Base-by-base conservation (phyloP, 2,113 vertebrate species). In the Lichenostomus cassidix region DNA sequence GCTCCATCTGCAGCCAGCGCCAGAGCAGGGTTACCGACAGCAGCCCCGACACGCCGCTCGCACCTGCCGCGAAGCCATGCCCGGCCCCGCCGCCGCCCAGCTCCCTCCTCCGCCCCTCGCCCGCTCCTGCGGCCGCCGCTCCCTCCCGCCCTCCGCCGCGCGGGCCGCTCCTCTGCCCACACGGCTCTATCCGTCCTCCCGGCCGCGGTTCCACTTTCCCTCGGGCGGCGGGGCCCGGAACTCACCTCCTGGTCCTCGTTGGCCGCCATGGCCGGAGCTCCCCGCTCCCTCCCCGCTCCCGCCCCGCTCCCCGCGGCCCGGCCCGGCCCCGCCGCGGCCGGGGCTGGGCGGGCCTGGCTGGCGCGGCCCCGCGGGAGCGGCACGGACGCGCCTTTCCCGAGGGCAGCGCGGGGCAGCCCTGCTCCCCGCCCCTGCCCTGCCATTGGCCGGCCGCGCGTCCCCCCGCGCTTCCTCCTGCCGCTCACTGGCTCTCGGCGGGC, bases 191-290 rank as follows among this genome's bases (percentile, higher is more conserved):
- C 31, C 27, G 11, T n/a, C 24, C 69, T n/a, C 59, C 28, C 46
- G 31, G 24, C 23, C 33, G 19, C 5, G 13, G 13, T 12, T 12
- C 31, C 27, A 14, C 11, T 44, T 21, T 64, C 37, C 9, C 42
- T 18, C 24, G 9, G 33, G 10, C 7, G 46, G 37, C 9, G 24
- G 10, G 23, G 41, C 56, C 7, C 10, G 10, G 28, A 17, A 1
- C 89, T 87, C 97, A 99, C 99, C 99, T 99, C 99, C 90, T 99
- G 99, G 96, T 99, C 99, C 94, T 99, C 99, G 96, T 99, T 99
- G 49, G 99, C 98, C 64, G 98, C 97, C 99, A 99, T 99, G 93
- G 60, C 92, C 56, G 24, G 56, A 70, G n/a, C 19, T 4, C 31
- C 3, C 23, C 49, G 39, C 18, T 49, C 14, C 28, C 19, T 4